Evolutionary conservation across 1,140 invertebrate species (phyloP).

Genomic region (Trinorchestia longiramus): DNA sequence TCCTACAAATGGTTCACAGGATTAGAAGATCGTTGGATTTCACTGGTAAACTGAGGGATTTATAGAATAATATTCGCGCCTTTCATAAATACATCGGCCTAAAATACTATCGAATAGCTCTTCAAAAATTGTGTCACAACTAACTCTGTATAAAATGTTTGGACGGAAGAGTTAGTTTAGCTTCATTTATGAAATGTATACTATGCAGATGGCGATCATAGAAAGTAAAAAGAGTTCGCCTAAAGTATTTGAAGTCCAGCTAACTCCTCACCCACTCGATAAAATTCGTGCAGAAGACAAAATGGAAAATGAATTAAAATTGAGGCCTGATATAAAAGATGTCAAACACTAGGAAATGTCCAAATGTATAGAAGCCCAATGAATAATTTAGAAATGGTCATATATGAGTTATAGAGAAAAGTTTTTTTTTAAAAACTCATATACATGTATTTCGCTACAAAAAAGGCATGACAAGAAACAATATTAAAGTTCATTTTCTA

Average conservation of each 20-base stretch:
- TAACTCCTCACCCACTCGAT: no score
- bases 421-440: no score
- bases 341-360: no score
- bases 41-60: neutral
- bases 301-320: neutral
- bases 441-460: no score
- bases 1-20: neutral
- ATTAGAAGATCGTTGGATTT: neutral
- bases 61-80: neutral
- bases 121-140: neutral
- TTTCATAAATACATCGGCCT: neutral
- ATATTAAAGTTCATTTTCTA: no score
- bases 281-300: neutral
- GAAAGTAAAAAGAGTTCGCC: neutral
- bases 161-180: no score
- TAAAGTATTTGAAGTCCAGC: neutral
- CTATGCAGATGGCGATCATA: neutral
- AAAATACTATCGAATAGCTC: neutral
- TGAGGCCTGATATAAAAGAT: neutral
- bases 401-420: no score
- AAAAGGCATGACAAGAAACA: no score
- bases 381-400: no score
- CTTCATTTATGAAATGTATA: no score
- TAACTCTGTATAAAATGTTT: no score
- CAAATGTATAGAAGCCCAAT: no score